Conservation (phyloP, 2,797 vertebrate species). For the Oryzias dopingdopingensis region DNA sequence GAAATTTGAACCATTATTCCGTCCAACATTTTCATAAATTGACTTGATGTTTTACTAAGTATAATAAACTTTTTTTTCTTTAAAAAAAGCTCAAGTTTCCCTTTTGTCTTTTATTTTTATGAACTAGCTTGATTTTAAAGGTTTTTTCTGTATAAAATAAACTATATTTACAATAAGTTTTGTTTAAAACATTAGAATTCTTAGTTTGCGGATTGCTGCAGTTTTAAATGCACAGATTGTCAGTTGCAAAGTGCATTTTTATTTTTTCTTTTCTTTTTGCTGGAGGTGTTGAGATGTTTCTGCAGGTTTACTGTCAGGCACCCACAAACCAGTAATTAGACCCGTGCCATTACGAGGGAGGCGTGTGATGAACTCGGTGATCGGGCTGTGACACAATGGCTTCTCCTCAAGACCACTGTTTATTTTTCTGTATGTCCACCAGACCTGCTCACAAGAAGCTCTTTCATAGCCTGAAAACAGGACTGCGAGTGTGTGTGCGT, state of each 20-base stretch:
- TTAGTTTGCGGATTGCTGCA: background rate
- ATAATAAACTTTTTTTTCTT: too few species aligned
- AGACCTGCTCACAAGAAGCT: slow-evolving; percentile 58
- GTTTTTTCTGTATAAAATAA: too few species aligned
- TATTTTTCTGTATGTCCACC: slow-evolving; percentile 61
- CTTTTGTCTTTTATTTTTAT: too few species aligned
- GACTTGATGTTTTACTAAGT: too few species aligned
- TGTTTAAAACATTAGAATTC: background rate
- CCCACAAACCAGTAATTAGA: slow-evolving; percentile 33
- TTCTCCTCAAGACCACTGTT: slow-evolving; percentile 65
- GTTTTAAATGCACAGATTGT: too few species aligned
- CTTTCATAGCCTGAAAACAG: slow-evolving; percentile 60
- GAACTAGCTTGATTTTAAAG: too few species aligned
- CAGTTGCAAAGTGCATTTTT: background rate
- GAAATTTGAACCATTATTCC: too few species aligned
- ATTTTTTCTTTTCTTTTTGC: slow-evolving; percentile 1
- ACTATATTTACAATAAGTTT: too few species aligned
- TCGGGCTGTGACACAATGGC: slow-evolving; percentile 60
- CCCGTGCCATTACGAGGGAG: slow-evolving; percentile 19
- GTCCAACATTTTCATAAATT: too few species aligned
- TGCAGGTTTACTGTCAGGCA: slow-evolving; percentile 2
- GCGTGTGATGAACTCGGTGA: slow-evolving; percentile 35
- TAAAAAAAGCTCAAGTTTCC: too few species aligned
- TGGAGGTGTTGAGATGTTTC: slow-evolving; percentile 17
- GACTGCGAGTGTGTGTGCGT: slow-evolving; percentile 20